phyloP scores from a whole-genome alignment of 2,113 vertebrate genomes.

The Spheniscus mendiculus region DNA sequence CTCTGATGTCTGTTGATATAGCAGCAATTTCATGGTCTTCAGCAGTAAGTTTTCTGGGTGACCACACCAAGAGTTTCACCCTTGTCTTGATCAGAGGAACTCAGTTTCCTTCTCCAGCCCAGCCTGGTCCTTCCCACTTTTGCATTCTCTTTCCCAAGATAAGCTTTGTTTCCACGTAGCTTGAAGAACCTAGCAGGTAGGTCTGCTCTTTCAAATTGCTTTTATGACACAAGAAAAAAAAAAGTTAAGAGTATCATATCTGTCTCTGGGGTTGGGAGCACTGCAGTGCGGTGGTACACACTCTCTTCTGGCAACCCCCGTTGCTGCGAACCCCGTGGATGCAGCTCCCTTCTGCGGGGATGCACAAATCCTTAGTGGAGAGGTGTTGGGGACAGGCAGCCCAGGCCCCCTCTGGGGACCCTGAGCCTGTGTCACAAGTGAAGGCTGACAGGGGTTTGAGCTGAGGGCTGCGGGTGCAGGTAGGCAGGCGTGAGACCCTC shows the following conservation, averaged over 20 bases:
- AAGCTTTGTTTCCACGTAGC: not conserved
- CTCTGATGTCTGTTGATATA: not conserved
- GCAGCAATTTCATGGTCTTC: not conserved
- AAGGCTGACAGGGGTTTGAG: not conserved
- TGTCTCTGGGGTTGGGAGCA: fast-evolving
- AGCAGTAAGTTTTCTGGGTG: not conserved
- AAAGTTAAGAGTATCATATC: not conserved
- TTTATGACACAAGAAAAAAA: not conserved
- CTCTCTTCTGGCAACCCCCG: not conserved
- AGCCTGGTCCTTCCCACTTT: not conserved
- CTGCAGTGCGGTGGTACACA: not conserved
- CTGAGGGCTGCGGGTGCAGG: not conserved
- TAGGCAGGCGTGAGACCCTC: fast-evolving
- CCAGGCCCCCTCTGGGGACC: not conserved
- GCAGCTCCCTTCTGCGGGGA: not conserved
- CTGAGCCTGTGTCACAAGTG: not conserved
- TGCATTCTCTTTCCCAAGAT: not conserved
- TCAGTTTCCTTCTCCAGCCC: not conserved
- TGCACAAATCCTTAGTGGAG: not conserved
- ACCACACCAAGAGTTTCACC: not conserved
- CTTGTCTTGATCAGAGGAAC: not conserved
- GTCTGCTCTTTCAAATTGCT: not conserved
- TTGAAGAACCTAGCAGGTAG: not conserved
- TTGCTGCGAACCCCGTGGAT: not conserved
- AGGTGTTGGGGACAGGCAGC: not conserved